Evolutionary conservation across 1,140 invertebrate species (phyloP), one percentile per base, ranked within the genome.

Genomic region (Glomeris maerens): DNA sequence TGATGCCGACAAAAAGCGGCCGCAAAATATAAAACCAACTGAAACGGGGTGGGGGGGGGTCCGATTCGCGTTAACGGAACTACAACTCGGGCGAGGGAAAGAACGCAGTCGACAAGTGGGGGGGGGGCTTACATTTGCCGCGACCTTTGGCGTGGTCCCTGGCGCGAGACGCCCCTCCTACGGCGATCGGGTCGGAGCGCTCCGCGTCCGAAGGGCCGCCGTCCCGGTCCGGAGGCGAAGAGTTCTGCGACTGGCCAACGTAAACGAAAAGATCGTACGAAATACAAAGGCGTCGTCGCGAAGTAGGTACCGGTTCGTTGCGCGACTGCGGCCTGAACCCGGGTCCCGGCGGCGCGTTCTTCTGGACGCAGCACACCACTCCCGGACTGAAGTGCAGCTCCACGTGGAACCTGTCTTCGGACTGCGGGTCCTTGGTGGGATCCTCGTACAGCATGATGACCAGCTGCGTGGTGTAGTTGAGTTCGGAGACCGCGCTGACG

Each of bases 391-490:
- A 97, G 69, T 97, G 93, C 14, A 98, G 70, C 68, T 98, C 93
- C 31, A 98, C 87, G 64, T 97, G 93, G 64, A 96, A 98, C 54
- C 77, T 69, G 52, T 70, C 69, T 48, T 71, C 71, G 14, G 71
- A 73, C n/a, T 55, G 46, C 1, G 56, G 49, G 53, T 70, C 69
- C 66, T 97, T 96, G 0, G 88, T 95, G 3, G 91, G 91, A 71
- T 98, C 93, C 71, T 98, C 94, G 64, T 98, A 98, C n/a, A 98
- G 69, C 92, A 98, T 97, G 2, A 98, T 88, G 0, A 98, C 92
- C 45, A 98, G 88, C 70, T 99, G 95, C 0, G 94, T 95, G 85
- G 99, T 92, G 66, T 99, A 99, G 71, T 98, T 98, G 1, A 99
- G 74, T 67, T 99, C 96, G 0, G 92, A 89, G 1, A 98, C 91